Conservation (phyloP, 2,113 vertebrate genomes). For the Erinaceus europaeus region DNA sequence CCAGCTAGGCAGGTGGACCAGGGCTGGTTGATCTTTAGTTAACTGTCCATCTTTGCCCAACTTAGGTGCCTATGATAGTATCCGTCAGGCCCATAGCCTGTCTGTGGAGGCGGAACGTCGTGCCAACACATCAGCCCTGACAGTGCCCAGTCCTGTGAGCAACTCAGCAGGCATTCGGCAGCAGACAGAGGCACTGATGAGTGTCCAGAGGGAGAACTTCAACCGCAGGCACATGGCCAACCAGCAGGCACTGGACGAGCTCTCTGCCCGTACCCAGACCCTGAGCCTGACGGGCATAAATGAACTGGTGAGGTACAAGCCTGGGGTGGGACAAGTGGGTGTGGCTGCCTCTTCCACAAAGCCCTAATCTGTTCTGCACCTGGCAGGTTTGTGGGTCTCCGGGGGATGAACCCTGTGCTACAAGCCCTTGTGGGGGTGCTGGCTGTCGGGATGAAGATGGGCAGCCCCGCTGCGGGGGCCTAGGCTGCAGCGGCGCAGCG, state of each 20-base stretch:
- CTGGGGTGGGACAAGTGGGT: background rate
- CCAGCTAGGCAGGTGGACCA: background rate
- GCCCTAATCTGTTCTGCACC: slow-evolving; percentile 35
- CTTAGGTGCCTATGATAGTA: slow-evolving; percentile 95
- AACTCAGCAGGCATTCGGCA: slow-evolving; percentile 85
- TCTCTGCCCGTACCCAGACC: slow-evolving; percentile 74
- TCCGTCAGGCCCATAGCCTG: slow-evolving; percentile 86
- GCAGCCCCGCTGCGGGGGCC: slow-evolving; percentile 90
- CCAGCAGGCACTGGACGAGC: slow-evolving; percentile 85
- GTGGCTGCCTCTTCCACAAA: background rate
- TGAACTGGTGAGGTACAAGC: slow-evolving; percentile 85
- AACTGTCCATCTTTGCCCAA: background rate
- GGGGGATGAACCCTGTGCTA: slow-evolving; percentile 87
- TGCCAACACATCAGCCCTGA: slow-evolving; percentile 85
- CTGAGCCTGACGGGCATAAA: slow-evolving; percentile 91
- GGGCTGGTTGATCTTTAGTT: background rate
- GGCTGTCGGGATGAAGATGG: slow-evolving; percentile 94
- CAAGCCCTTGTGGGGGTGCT: slow-evolving; percentile 93
- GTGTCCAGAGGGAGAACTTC: slow-evolving; percentile 86
- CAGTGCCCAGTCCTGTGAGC: slow-evolving; percentile 86
- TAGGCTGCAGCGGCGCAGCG: slow-evolving; percentile 90
- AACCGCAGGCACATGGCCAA: slow-evolving; percentile 91
- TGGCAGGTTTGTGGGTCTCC: slow-evolving; percentile 90
- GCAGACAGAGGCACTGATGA: slow-evolving; percentile 85
- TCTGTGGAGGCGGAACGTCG: slow-evolving; percentile 87